phyloP scores from a whole-genome alignment of 2,113 vertebrate species.

The Fregetta grallaria region DNA sequence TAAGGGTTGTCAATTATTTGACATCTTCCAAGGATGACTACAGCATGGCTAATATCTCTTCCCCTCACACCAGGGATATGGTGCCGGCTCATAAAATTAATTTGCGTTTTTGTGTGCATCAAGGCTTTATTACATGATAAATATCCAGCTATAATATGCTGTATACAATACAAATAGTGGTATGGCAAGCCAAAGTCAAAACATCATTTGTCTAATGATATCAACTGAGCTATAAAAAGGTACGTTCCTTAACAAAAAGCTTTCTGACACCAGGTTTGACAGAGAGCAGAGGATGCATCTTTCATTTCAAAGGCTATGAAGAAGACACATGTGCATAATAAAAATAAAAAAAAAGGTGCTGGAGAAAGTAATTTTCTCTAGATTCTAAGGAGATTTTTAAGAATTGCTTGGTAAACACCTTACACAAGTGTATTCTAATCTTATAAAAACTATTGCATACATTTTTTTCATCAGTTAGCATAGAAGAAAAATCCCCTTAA shows the following conservation, averaged over 20 bases:
- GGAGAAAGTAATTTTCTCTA: background rate
- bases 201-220: background rate
- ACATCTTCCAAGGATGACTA: slow-evolving; percentile 9
- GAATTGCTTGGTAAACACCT: background rate
- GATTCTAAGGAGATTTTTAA: background rate
- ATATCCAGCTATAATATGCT: background rate
- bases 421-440: background rate
- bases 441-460: background rate
- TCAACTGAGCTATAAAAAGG: background rate
- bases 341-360: background rate
- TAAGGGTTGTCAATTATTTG: slow-evolving; percentile 25
- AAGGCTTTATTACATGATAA: slow-evolving; percentile 10
- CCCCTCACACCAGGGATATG: background rate
- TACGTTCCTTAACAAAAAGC: background rate
- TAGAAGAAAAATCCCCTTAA: background rate
- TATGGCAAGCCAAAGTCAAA: background rate
- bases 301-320: background rate
- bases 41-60: slow-evolving; percentile 1
- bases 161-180: background rate
- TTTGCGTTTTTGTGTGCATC: background rate
- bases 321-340: background rate
- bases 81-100: background rate
- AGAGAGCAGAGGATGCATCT: background rate
- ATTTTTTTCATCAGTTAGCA: background rate
- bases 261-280: background rate